Evolutionary conservation across 2,888 invertebrate species (phyloP).

Genomic region (Drosophila atripex): DNA sequence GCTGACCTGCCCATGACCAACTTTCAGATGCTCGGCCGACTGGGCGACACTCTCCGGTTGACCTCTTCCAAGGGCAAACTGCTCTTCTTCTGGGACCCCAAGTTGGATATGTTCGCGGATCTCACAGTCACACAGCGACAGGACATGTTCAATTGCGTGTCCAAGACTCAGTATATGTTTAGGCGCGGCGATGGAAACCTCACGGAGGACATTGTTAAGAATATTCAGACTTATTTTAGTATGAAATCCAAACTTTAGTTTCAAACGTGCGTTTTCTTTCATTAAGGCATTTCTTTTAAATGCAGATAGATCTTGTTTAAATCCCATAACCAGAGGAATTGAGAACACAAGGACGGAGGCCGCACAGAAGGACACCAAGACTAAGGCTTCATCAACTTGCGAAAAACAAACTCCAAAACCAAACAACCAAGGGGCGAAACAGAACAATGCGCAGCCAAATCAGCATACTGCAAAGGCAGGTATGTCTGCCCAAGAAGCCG

Average conservation of each 20-base stretch:
- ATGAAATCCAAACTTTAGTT: constrained; percentile 1
- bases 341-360: constrained; percentile 1
- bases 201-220: constrained; percentile 27
- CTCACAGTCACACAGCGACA: constrained; percentile 32
- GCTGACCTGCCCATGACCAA: not conserved
- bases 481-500: not conserved
- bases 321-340: constrained; percentile 8
- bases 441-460: too few species aligned
- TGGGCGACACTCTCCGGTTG: constrained; percentile 43
- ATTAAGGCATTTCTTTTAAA: not conserved
- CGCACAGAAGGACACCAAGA: too few species aligned
- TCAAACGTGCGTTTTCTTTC: not conserved
- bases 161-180: constrained; percentile 23
- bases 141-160: constrained; percentile 58
- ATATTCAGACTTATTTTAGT: constrained; percentile 48
- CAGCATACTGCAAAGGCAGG: too few species aligned
- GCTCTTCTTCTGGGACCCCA: constrained; percentile 69
- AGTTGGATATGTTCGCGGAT: constrained; percentile 63
- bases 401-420: too few species aligned
- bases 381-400: too few species aligned
- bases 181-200: constrained; percentile 42
- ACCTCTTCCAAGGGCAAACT: constrained; percentile 41
- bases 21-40: constrained; percentile 60
- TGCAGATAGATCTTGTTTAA: too few species aligned
- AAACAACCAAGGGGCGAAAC: too few species aligned